Evolutionary conservation across 2,888 invertebrate genomes (phyloP).

Genomic region (Oxycera nigricornis): DNA sequence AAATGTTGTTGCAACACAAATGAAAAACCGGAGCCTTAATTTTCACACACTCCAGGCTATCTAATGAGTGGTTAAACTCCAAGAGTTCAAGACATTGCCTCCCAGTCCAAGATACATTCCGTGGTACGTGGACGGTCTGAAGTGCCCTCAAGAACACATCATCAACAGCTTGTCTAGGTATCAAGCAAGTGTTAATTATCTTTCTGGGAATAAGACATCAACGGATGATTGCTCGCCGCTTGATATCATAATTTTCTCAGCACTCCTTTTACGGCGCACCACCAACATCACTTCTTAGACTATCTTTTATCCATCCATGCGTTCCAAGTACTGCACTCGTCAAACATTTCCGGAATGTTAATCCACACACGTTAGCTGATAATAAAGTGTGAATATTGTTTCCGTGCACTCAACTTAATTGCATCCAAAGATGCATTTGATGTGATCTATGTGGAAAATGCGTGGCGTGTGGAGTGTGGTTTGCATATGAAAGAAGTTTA

Average conservation of each 20-base stretch:
- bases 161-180: neutral
- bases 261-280: neutral
- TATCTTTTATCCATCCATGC: neutral
- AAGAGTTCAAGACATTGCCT: no score
- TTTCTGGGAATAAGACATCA: neutral
- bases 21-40: no score
- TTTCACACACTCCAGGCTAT: no score
- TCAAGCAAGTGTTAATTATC: neutral
- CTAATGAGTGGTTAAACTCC: no score
- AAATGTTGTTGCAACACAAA: no score
- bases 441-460: no score
- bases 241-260: neutral
- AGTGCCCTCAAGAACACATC: neutral
- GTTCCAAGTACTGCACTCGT: neutral
- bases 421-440: no score
- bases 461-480: no score
- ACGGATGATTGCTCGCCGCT: neutral
- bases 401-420: neutral
- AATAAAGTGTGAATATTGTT: neutral
- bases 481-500: no score
- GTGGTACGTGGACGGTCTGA: no score
- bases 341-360: conserved; percentile 2
- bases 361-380: neutral
- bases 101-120: no score
- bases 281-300: neutral